Percentiles rank a stretch among this genome's conserved stretches.
Conservation (phyloP, 2,888 invertebrate species). For the Ochropleura plecta region DNA sequence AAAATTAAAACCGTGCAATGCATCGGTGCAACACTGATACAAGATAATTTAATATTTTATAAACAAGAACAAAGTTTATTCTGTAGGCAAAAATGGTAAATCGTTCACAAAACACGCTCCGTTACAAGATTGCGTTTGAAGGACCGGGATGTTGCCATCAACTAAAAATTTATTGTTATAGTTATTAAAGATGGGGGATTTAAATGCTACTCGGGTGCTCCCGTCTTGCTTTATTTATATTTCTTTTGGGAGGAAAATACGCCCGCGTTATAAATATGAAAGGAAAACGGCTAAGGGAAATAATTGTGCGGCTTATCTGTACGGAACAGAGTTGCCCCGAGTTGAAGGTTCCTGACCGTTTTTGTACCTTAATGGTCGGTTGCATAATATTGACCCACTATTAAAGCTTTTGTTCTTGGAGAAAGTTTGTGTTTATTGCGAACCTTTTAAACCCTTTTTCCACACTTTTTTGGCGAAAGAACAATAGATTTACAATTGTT, state of each 20-base stretch:
- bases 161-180: slow-evolving; percentile 62
- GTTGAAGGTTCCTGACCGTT: slow-evolving; percentile 49
- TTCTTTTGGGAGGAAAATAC: slow-evolving; percentile 40
- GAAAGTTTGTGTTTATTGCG: slow-evolving; percentile 83
- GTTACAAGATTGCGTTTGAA: slow-evolving; percentile 52
- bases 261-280: slow-evolving; percentile 45
- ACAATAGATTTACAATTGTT: slow-evolving; percentile 61
- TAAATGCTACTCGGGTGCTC: slow-evolving; percentile 52
- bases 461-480: slow-evolving; percentile 74
- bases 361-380: slow-evolving; percentile 78
- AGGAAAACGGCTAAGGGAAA: slow-evolving; percentile 54
- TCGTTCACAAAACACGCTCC: slow-evolving; percentile 54
- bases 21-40: slow-evolving; percentile 19
- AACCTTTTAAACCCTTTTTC: slow-evolving; percentile 84
- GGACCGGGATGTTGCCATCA: slow-evolving; percentile 52
- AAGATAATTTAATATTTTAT: slow-evolving; percentile 31
- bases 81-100: slow-evolving; percentile 51
- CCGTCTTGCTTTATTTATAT: slow-evolving; percentile 48
- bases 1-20: slow-evolving; percentile 36
- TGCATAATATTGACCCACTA: slow-evolving; percentile 75
- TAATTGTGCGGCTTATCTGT: slow-evolving; percentile 48
- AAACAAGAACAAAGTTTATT: slow-evolving; percentile 23
- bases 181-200: slow-evolving; percentile 59
- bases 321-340: slow-evolving; percentile 55
- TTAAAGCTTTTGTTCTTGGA: slow-evolving; percentile 77